These are phyloP conservation scores for Stichopus chloronotus DNA, from an alignment of 35 echinoderm and acorn worm genomes.

Conservation along the genomic window DNA sequence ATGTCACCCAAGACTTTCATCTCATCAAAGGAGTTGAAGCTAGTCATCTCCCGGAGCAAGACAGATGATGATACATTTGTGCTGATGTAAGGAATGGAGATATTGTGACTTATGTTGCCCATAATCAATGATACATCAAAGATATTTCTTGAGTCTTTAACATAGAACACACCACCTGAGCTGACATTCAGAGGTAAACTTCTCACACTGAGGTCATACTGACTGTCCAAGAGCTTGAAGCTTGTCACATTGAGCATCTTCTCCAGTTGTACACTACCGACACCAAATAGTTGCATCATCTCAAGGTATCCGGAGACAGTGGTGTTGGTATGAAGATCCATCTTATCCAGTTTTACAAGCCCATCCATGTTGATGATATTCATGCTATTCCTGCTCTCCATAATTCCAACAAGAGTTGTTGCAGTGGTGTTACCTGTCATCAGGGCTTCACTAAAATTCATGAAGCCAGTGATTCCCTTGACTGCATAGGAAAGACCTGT, in stretches of 20 bases:
- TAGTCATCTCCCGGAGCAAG: neutral
- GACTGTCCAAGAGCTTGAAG: constrained; percentile 19
- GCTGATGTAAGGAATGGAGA: constrained; percentile 44
- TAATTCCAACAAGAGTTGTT: neutral
- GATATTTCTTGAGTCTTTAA: constrained; percentile 5
- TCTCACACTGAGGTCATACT: neutral
- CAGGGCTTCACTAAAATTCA: neutral
- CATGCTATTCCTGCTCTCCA: neutral
- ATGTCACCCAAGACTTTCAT: neutral
- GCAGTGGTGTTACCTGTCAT: constrained; percentile 49
- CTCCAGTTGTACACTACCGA: neutral
- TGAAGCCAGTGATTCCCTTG: constrained; percentile 1
- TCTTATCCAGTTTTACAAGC: constrained; percentile 7
- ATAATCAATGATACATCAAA: neutral
- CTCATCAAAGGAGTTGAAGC: constrained; percentile 20
- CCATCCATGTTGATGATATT: neutral
- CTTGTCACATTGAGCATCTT: constrained; percentile 51
- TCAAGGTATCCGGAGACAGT: neutral
- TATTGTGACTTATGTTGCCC: constrained; percentile 51
- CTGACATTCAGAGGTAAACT: constrained; percentile 36
- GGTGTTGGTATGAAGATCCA: neutral
- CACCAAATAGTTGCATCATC: neutral
- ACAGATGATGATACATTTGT: neutral
- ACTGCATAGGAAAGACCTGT: constrained; percentile 17
- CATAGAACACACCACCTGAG: constrained; percentile 26